Percentiles rank a stretch among this genome's conserved stretches.
phyloP scores from a whole-genome alignment of 1,140 invertebrate genomes.

The Zaprionus taronus region DNA sequence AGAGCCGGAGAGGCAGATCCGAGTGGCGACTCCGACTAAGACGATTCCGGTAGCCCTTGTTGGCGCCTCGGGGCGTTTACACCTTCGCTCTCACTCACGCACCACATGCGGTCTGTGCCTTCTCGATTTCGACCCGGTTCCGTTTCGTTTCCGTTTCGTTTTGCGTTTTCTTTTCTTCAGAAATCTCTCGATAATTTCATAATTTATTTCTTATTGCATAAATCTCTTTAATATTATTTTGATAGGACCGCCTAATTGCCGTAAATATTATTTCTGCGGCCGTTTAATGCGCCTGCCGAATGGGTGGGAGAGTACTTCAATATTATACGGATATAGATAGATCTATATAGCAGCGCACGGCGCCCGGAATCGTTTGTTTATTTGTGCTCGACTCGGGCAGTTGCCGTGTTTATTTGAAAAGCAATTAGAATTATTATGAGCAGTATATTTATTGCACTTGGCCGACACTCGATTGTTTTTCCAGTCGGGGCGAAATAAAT shows the following conservation, averaged over 20 bases:
- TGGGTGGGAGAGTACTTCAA: conserved; percentile 15
- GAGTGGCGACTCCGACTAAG: background rate
- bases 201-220: conserved; percentile 69
- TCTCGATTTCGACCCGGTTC: conserved; percentile 1
- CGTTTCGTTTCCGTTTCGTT: background rate
- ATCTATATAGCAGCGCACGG: conserved; percentile 17
- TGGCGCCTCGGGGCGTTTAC: conserved; percentile 74
- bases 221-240: conserved; percentile 84
- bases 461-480: conserved; percentile 38
- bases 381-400: conserved; percentile 39
- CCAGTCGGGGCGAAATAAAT: conserved; percentile 27
- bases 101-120: conserved; percentile 50
- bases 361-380: conserved; percentile 64
- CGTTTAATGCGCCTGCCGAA: conserved; percentile 54
- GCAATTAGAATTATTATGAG: conserved; percentile 83
- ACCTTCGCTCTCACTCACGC: conserved; percentile 51
- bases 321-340: background rate
- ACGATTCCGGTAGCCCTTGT: conserved; percentile 33
- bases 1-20: conserved; percentile 14
- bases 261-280: conserved; percentile 78
- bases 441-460: conserved; percentile 72
- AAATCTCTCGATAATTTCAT: conserved; percentile 65
- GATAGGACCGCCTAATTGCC: conserved; percentile 75
- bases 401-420: conserved; percentile 78
- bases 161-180: background rate